These are phyloP conservation scores for Hystrix cristata DNA, from an alignment of 2,113 vertebrate genomes.

Conservation along the genomic window DNA sequence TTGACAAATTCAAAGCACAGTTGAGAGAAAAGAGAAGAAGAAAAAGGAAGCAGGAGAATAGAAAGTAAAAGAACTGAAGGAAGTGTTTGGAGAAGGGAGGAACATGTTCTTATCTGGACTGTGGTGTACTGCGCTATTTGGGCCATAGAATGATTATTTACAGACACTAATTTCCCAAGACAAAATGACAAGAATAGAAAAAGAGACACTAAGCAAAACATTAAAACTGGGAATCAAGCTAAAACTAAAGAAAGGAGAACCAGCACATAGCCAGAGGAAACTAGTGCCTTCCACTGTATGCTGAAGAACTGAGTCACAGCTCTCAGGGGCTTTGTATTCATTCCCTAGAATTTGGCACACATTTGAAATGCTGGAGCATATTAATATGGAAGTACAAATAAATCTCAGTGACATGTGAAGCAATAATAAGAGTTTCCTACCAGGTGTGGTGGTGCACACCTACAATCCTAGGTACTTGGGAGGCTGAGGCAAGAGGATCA, in stretches of 20 bases:
- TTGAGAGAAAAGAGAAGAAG: background rate
- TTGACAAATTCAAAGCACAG: background rate
- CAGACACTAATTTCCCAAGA: slow-evolving; percentile 47
- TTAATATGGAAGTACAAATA: background rate
- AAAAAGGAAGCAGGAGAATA: background rate
- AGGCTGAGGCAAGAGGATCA: background rate
- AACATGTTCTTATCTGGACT: background rate
- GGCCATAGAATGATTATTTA: slow-evolving; percentile 66
- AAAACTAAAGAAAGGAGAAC: background rate
- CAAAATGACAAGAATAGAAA: slow-evolving; percentile 3
- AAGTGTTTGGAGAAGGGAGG: background rate
- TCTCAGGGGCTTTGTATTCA: background rate
- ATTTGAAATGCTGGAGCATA: background rate
- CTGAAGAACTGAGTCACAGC: background rate
- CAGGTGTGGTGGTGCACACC: background rate
- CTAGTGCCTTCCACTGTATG: accelerated
- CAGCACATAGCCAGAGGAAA: background rate
- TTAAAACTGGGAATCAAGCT: background rate
- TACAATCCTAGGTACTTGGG: background rate
- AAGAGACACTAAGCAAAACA: background rate
- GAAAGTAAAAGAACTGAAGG: slow-evolving; percentile 27
- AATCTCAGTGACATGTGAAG: background rate
- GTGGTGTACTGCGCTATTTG: background rate
- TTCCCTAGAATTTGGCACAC: background rate
- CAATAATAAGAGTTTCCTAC: background rate